Percentiles rank a stretch among this genome's conserved stretches.
These are phyloP conservation scores for Drosophila funebris DNA, from an alignment of 1,140 invertebrate genomes.

Conservation along the genomic window DNA sequence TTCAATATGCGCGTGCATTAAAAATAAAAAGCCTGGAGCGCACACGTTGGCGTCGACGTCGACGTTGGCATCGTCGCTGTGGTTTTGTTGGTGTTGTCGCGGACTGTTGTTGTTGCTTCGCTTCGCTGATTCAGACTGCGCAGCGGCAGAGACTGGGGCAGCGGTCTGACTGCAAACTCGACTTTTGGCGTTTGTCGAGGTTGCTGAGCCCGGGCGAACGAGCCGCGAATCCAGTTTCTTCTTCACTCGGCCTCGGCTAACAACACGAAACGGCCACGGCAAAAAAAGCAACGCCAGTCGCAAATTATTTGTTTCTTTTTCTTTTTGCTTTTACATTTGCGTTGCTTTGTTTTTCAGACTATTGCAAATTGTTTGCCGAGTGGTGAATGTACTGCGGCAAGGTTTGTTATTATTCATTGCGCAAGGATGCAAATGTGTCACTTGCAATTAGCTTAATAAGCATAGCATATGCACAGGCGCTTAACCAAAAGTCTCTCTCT, in stretches of 20 bases:
- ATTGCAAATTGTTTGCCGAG: constrained; percentile 23
- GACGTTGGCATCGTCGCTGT: constrained; percentile 14
- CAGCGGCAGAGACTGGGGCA: constrained; percentile 29
- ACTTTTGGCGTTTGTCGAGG: constrained; percentile 74
- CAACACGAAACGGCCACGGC: constrained; percentile 46
- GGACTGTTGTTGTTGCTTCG: constrained; percentile 43
- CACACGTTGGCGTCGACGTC: not conserved
- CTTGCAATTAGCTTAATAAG: constrained; percentile 24
- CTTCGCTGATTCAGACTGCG: constrained; percentile 66
- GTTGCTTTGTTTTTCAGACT: constrained; percentile 3
- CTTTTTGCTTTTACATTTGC: no score
- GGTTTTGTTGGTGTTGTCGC: constrained; percentile 32
- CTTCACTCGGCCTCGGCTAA: constrained; percentile 64
- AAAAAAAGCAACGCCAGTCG: constrained; percentile 30
- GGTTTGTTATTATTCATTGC: constrained; percentile 14
- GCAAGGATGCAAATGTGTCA: constrained; percentile 20
- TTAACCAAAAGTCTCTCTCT: not conserved
- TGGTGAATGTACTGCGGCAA: constrained; percentile 24
- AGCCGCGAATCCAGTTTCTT: constrained; percentile 76
- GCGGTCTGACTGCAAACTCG: constrained; percentile 56
- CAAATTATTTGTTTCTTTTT: constrained; percentile 17
- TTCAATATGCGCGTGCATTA: constrained; percentile 47
- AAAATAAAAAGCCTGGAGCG: constrained; percentile 70
- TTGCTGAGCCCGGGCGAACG: constrained; percentile 66
- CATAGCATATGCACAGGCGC: constrained; percentile 48